Base-by-base conservation (phyloP, 2,113 vertebrate species). In the Ahaetulla prasina region DNA sequence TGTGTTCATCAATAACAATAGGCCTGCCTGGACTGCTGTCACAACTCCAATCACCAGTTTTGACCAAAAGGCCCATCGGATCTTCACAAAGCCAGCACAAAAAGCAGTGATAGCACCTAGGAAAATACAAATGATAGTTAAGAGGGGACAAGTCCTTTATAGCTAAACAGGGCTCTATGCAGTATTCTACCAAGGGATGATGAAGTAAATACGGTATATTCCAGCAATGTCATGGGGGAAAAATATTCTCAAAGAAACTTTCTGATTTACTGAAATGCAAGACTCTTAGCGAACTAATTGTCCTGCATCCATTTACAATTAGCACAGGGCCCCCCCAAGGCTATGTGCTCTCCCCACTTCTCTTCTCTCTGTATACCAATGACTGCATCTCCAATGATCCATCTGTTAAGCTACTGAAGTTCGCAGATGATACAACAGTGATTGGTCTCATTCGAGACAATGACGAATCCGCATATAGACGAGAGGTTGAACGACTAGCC, bases 1-100 rank as follows among this genome's bases (percentile, higher is more conserved):
- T 43, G n/a, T 96, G 84, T 94, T 95, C 98, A 99, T 98, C 90
- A 99, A 95, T 5, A 99, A 97, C 35, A 99, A 96, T 89, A 99
- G 97, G n/a, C 95, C 97, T 0, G 98, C 98, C 96, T 99, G 98
- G n/a, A 96, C 53, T 0, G 96, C 98, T 0, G 98, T 99, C 96
- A 98, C 97, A 2, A 94, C 0, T 0, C 97, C 98, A 0, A 99
- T 99, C 89, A 99, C 97, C 95, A 99, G 96, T 96, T 99, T 98
- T 0, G 98, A 98, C 99, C 99, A 99, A 55, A 98, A 49, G 0
- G 96, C 97, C 99, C 99, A 99, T 16, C 96, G 98, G 89, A 99
- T 98, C 94, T 97, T 98, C 94, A 98, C 23, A 0, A 97, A 99
- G 87, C 99, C 99, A 0, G 99, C 99, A 0, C 90, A 8, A 0